Evolutionary conservation across 1,140 invertebrate genomes (phyloP).

Genomic region (Protaetia brevitarsis): DNA sequence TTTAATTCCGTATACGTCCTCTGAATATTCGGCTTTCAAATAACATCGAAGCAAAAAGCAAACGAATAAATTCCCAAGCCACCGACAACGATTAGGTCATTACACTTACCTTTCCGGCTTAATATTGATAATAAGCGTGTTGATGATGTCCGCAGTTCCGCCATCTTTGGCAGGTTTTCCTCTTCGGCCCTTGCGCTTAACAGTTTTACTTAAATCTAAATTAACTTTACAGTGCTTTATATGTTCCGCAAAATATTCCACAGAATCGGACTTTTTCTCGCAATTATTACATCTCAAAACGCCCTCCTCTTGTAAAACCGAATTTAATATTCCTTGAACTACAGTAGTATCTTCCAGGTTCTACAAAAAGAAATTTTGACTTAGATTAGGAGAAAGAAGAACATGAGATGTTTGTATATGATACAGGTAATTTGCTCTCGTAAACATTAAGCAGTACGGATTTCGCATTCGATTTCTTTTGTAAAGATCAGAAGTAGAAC

Average conservation of each 20-base stretch:
- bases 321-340: neutral
- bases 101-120: neutral
- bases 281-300: neutral
- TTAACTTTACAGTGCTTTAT: neutral
- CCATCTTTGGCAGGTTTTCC: neutral
- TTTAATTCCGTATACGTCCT: too few species aligned
- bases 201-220: neutral
- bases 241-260: neutral
- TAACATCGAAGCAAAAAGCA: too few species aligned
- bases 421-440: too few species aligned
- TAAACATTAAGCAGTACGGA: too few species aligned
- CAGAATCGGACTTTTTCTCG: neutral
- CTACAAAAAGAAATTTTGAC: constrained; percentile 17
- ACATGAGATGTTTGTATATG: too few species aligned
- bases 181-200: neutral
- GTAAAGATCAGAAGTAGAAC: too few species aligned
- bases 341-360: constrained; percentile 5
- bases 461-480: too few species aligned
- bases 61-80: too few species aligned
- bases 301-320: neutral
- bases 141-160: neutral
- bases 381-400: neutral
- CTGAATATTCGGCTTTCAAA: too few species aligned
- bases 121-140: neutral
- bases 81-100: too few species aligned